Evolutionary conservation across 2,888 invertebrate genomes (phyloP), one percentile per base, ranked within the genome.

Genomic region (Drosophila bunnanda): DNA sequence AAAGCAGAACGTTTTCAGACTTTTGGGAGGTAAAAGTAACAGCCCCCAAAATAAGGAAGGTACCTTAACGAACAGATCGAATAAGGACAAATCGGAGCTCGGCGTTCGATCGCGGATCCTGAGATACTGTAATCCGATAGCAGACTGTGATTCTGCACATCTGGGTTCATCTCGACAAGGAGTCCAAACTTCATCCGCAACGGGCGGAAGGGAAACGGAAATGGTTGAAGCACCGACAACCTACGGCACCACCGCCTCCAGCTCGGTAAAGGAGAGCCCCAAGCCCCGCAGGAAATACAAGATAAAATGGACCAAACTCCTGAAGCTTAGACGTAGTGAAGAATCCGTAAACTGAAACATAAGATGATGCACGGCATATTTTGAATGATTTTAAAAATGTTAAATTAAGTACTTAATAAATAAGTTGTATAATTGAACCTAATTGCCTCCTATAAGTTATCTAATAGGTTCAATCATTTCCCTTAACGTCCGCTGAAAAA

Each of bases 291-390:
- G 43, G 12, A 70, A 56, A 1, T 71, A 59, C 2, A 34, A 65
- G 25, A 57, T 80, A 1, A 59, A 73, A 8, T 86, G 88, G 89
- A 57, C 70, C 0, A 83, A 68, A 17, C 71, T 78, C 57, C 62
- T 86, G 0, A 48, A 59, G 22, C 17, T 34, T 1, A n/a, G 20
- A 8, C 28, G 36, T 28, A 28, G 2, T 5, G 20, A 2, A 9
- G 15, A 15, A 5, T 22, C 15, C 3, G 8, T 34, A 0, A 20
- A 50, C 30, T 20, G 8, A 50, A 30, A 2, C 17, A 4, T 13
- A 2, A 13, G 13, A 5, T 20, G 8, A 13, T 20, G 30, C 13
- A 2, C 3, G 13, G 13, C 4, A 50, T 20, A 13, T 9, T 20
- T 20, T 1, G 15, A 15, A 20, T 50, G 5, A 4, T 9, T 50